phyloP scores from a whole-genome alignment of 2,797 vertebrate genomes.

The Aulostomus chinensis region DNA sequence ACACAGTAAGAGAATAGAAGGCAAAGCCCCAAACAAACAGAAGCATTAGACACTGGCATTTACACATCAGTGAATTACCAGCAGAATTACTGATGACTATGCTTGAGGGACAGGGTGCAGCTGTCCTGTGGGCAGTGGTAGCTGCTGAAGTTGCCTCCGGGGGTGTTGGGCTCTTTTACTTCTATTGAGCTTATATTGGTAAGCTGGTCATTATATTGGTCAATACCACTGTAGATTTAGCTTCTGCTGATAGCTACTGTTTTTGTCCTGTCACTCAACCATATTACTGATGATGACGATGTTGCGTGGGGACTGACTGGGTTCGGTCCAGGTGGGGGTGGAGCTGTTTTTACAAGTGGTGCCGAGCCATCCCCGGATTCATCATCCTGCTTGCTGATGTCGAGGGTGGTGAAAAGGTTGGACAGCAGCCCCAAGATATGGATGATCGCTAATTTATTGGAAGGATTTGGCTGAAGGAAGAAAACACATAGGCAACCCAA shows the following conservation, averaged over 20 bases:
- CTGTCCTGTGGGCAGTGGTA: neutral
- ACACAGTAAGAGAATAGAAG: slow-evolving; percentile 7
- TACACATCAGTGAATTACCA: slow-evolving; percentile 1
- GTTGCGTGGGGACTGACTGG: slow-evolving; percentile 84
- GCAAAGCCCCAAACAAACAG: neutral
- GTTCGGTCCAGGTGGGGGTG: slow-evolving; percentile 92
- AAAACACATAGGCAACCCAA: neutral
- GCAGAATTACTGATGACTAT: slow-evolving; percentile 17
- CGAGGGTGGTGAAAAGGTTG: slow-evolving; percentile 96
- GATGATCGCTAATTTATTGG: slow-evolving; percentile 97
- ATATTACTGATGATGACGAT: neutral
- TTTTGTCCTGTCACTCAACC: neutral
- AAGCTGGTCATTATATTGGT: too few species aligned
- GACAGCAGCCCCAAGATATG: slow-evolving; percentile 97
- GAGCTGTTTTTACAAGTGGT: slow-evolving; percentile 88
- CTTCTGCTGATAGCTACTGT: neutral
- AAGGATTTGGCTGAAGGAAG: slow-evolving; percentile 91
- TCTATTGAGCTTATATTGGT: too few species aligned
- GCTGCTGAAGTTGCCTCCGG: neutral
- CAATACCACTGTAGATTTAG: too few species aligned
- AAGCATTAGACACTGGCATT: neutral
- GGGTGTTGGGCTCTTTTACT: too few species aligned
- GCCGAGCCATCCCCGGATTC: slow-evolving; percentile 86
- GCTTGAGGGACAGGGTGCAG: slow-evolving; percentile 15
- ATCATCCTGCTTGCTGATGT: slow-evolving; percentile 97